Conservation (phyloP, 2,888 invertebrate genomes). For the Sclerodermus sp. region DNA sequence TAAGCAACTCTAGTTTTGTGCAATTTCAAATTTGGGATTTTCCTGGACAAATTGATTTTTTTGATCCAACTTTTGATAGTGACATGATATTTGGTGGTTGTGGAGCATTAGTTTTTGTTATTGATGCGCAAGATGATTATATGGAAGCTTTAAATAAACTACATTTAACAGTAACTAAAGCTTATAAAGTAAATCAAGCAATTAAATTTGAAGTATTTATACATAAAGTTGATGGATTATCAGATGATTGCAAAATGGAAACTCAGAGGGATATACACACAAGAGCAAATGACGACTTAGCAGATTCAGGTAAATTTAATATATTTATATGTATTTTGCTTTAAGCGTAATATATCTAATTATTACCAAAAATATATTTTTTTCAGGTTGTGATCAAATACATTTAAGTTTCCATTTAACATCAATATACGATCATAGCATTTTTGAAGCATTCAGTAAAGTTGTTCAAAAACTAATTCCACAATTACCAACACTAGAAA, state of each 20-base stretch:
- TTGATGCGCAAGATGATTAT: conserved; percentile 99
- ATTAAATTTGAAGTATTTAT: conserved; percentile 99
- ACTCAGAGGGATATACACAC: conserved; percentile 98
- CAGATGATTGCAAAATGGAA: conserved; percentile 99
- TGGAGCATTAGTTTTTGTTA: conserved; percentile 97
- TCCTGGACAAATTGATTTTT: conserved; percentile 98
- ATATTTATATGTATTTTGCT: not conserved
- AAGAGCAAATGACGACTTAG: conserved; percentile 90
- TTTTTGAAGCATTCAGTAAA: conserved; percentile 99
- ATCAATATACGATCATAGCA: conserved; percentile 99
- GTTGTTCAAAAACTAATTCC: conserved; percentile 99
- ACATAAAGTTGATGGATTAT: conserved; percentile 98
- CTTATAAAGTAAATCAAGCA: conserved; percentile 91
- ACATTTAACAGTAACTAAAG: conserved; percentile 90
- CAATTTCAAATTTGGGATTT: conserved; percentile 99
- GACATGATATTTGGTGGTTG: conserved; percentile 96
- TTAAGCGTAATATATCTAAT: not conserved
- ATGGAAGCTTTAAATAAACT: conserved; percentile 92
- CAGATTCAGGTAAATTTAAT: conserved; percentile 70
- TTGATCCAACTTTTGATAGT: conserved; percentile 93
- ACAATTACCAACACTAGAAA: conserved; percentile 94
- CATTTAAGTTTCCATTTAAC: conserved; percentile 94
- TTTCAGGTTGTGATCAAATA: conserved; percentile 74
- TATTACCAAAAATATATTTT: not conserved
- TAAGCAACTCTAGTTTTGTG: conserved; percentile 95